phyloP scores from a whole-genome alignment of 2,888 invertebrate species.

The Aleiodes leptofemur region DNA sequence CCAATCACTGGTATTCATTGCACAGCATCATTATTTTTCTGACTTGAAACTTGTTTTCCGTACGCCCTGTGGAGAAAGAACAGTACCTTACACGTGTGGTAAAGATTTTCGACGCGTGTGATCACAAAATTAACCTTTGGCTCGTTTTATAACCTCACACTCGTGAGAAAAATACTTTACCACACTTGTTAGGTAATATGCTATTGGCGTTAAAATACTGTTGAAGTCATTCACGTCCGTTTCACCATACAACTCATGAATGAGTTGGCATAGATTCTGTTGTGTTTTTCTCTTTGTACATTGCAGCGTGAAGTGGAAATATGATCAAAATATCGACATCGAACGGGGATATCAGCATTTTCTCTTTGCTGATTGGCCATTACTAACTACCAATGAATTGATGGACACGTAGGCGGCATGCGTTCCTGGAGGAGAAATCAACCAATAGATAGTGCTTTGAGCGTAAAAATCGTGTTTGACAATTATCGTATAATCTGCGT shows the following conservation, averaged over 20 bases:
- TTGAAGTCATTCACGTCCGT: slow-evolving; percentile 32
- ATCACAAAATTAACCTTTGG: no score
- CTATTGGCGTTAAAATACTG: slow-evolving; percentile 40
- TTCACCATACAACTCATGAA: slow-evolving; percentile 35
- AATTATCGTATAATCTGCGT: slow-evolving; percentile 43
- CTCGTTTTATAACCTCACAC: no score
- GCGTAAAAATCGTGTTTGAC: not conserved
- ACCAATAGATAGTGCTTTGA: slow-evolving; percentile 3
- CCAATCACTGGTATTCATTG: no score
- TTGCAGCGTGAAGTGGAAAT: slow-evolving; percentile 21
- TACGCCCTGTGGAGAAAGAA: no score
- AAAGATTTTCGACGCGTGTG: no score
- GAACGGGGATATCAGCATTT: no score
- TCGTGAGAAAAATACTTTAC: no score
- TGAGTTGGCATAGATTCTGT: slow-evolving; percentile 19
- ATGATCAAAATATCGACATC: slow-evolving; percentile 33
- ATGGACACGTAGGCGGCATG: no score
- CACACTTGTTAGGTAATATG: no score
- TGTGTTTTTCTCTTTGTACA: slow-evolving; percentile 33
- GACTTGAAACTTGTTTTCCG: slow-evolving; percentile 35
- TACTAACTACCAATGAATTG: not conserved
- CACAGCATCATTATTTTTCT: not conserved
- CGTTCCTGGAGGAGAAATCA: not conserved
- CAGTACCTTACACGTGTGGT: no score
- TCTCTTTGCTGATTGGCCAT: slow-evolving; percentile 29